phyloP scores from a whole-genome alignment of 2,888 invertebrate genomes.

The Neoitamus cyanurus region DNA sequence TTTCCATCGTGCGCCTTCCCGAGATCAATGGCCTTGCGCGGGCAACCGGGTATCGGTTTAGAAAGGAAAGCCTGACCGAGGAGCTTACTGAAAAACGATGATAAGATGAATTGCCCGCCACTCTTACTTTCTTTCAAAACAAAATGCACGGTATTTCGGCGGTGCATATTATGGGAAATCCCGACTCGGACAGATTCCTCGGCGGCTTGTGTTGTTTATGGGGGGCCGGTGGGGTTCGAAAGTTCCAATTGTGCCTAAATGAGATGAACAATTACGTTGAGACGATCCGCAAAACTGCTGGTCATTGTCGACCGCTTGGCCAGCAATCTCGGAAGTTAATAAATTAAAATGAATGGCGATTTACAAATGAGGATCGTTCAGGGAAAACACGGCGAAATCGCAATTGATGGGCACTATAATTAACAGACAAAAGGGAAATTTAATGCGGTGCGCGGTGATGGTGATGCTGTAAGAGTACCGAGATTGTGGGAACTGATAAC shows the following conservation, averaged over 20 bases:
- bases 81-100: neutral
- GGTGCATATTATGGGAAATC: neutral
- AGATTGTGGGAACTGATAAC: neutral
- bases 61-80: slow-evolving; percentile 14
- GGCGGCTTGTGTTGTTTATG: too few relatives aligned
- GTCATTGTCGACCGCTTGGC: neutral
- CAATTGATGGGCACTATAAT: neutral
- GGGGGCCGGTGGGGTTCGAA: neutral
- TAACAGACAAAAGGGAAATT: neutral
- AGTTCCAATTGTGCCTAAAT: neutral
- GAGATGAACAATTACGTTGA: neutral
- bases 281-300: neutral
- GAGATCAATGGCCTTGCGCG: neutral
- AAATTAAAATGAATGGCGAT: neutral
- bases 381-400: neutral
- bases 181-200: neutral
- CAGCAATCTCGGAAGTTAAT: neutral
- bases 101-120: neutral
- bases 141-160: neutral
- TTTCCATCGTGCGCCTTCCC: neutral
- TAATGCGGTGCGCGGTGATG: neutral
- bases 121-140: slow-evolving; percentile 15
- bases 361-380: neutral
- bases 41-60: neutral
- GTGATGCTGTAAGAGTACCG: neutral